phyloP scores from a whole-genome alignment of 2,113 vertebrate genomes.

The Chauna torquata region DNA sequence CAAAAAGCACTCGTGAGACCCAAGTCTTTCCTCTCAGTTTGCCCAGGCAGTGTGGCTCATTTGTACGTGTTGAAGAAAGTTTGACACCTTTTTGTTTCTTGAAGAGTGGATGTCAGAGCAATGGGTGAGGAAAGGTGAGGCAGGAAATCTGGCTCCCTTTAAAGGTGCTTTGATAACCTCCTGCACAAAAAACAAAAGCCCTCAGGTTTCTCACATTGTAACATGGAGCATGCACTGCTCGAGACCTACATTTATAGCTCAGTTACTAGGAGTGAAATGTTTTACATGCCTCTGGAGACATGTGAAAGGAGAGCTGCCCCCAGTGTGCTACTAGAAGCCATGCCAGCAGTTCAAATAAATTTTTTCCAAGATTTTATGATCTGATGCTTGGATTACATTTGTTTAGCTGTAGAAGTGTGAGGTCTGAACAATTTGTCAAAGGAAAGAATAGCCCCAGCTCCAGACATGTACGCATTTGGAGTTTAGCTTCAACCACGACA shows the following conservation, averaged over 20 bases:
- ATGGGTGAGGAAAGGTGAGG: background rate
- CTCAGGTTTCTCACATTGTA: conserved; percentile 31
- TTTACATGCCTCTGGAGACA: conserved; percentile 35
- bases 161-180: conserved; percentile 44
- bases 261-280: conserved; percentile 54
- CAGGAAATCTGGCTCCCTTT: conserved; percentile 27
- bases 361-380: conserved; percentile 58
- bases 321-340: background rate
- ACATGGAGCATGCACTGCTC: background rate
- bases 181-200: conserved; percentile 47
- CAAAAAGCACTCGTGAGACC: background rate
- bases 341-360: conserved; percentile 39
- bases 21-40: background rate
- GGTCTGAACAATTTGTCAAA: conserved; percentile 50
- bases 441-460: background rate
- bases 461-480: background rate
- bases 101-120: background rate
- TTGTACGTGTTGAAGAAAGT: background rate
- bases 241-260: conserved; percentile 23
- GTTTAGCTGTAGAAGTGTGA: conserved; percentile 38
- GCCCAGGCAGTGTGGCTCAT: background rate
- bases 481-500: conserved; percentile 1
- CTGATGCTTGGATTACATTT: conserved; percentile 53
- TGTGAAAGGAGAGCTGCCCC: conserved; percentile 27
- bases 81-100: conserved; percentile 41